Conservation (phyloP, 1,140 invertebrate genomes). For the Adelges cooleyi region DNA sequence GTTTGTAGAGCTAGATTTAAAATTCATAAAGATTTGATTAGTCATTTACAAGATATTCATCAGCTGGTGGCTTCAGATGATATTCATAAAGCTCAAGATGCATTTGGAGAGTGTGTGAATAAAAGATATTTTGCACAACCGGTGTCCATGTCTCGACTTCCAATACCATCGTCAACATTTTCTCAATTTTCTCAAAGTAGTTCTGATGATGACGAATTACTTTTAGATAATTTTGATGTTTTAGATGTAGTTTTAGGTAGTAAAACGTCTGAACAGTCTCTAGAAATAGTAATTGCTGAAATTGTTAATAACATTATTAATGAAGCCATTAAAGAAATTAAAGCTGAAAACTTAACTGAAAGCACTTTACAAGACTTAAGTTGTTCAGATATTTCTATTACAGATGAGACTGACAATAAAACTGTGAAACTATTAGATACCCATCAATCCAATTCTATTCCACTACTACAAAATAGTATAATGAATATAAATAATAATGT, state of each 20-base stretch:
- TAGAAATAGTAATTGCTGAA: background rate
- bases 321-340: background rate
- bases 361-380: constrained; percentile 12
- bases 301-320: background rate
- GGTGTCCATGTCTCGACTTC: background rate
- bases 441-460: background rate
- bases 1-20: constrained; percentile 23
- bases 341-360: background rate
- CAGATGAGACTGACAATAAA: constrained; percentile 12
- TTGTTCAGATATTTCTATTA: constrained; percentile 17
- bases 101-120: constrained; percentile 1
- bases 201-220: constrained; percentile 24
- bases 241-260: constrained; percentile 9
- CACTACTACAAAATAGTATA: background rate
- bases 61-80: constrained; percentile 17
- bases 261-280: background rate
- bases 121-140: constrained; percentile 19
- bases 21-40: constrained; percentile 13
- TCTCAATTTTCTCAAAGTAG: constrained; percentile 14
- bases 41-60: constrained; percentile 20
- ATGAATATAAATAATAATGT: background rate
- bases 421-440: background rate
- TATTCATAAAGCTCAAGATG: constrained; percentile 16
- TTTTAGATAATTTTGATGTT: constrained; percentile 11
- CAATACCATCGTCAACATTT: background rate